A percentile compares a stretch with the other conserved stretches of the same genome.
Evolutionary conservation across 2,888 invertebrate genomes (phyloP).

Genomic region (Synanthedon myopaeformis): DNA sequence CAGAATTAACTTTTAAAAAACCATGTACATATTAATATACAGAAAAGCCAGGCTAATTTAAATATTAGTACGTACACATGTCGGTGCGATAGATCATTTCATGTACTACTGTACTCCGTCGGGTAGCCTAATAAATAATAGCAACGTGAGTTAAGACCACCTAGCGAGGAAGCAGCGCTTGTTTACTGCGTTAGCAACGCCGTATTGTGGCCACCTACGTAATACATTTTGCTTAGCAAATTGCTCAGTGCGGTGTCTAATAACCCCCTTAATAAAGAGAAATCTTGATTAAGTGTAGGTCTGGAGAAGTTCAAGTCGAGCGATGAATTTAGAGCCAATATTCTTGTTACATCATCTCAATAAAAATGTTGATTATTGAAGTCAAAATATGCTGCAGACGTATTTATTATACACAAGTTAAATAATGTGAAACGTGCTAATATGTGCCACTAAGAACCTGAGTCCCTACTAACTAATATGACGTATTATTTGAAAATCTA

Average conservation of each 20-base stretch:
- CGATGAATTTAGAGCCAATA: too few species aligned
- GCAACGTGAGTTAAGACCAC: conserved; percentile 63
- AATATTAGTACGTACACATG: background rate
- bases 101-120: conserved; percentile 37
- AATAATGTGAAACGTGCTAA: too few species aligned
- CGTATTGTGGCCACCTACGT: conserved; percentile 62
- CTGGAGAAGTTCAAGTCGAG: too few species aligned
- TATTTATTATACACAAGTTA: too few species aligned
- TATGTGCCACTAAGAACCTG: too few species aligned
- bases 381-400: too few species aligned
- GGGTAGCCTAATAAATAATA: conserved; percentile 57
- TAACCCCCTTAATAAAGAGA: conserved; percentile 64
- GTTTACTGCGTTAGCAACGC: conserved; percentile 54
- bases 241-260: conserved; percentile 63
- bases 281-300: conserved; percentile 8
- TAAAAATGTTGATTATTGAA: too few species aligned
- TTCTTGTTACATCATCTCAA: too few species aligned
- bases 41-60: background rate
- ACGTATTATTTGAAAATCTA: too few species aligned
- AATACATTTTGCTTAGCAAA: conserved; percentile 67
- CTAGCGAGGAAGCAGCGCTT: conserved; percentile 58
- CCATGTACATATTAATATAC: too few species aligned
- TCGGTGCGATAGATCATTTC: background rate
- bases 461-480: too few species aligned
- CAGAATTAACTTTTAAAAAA: too few species aligned